Conservation (phyloP, 2,797 vertebrate genomes). For the Siniperca scherzeri region DNA sequence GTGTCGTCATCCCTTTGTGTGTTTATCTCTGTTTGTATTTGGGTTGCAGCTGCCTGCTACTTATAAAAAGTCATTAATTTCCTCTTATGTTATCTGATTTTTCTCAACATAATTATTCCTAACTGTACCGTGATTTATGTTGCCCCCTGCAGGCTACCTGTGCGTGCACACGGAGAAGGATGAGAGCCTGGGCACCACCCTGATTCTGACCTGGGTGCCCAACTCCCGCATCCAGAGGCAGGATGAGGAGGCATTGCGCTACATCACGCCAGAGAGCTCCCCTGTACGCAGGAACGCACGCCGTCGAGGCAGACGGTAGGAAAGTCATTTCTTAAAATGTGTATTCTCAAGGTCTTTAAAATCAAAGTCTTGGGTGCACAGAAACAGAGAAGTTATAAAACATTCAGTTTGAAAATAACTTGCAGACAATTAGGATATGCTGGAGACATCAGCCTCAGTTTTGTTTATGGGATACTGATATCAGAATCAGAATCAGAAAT, state of each 20-base stretch:
- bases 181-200: constrained; percentile 92
- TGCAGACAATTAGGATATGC: background rate
- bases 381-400: background rate
- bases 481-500: too few species aligned
- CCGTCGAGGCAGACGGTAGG: constrained; percentile 82
- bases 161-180: constrained; percentile 98
- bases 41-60: background rate
- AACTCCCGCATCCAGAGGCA: constrained; percentile 96
- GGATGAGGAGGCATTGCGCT: constrained; percentile 96
- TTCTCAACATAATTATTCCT: background rate
- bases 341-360: background rate
- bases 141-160: constrained; percentile 90
- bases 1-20: constrained; percentile 21
- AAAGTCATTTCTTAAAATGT: background rate
- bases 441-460: background rate
- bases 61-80: background rate
- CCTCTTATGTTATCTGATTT: background rate
- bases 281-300: constrained; percentile 91
- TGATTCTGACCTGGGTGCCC: constrained; percentile 98
- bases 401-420: background rate
- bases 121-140: background rate
- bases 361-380: background rate
- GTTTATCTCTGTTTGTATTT: constrained; percentile 24
- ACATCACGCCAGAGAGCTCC: constrained; percentile 96
- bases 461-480: too few species aligned